Base-by-base conservation (phyloP, 1,140 invertebrate genomes). In the Lasioglossum baleicum region DNA sequence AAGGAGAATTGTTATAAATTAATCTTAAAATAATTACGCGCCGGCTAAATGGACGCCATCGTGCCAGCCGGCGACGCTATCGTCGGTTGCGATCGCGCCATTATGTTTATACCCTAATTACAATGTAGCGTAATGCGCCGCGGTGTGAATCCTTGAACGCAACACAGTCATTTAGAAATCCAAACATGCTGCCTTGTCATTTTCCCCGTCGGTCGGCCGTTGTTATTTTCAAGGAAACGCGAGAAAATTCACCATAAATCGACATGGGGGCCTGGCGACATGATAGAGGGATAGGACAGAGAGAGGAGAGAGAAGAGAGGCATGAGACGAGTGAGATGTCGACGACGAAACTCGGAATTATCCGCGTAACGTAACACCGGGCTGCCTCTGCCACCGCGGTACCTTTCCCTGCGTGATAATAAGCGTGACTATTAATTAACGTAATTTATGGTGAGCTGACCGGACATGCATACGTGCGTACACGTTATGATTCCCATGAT, bases 51-150 rank as follows among this genome's bases (percentile, higher is more conserved):
- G 81, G 75, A 85, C 74, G 79, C 83, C 83, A 82, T 84, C 83
- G 68, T 60, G 74, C 83, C 78, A 76, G 81, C 65, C 58, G 44
- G 71, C 60, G 81, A 71, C 65, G 69, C 74, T 85, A 85, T 85
- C 83, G 64, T 81, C 65, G 51, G 74, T 60, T 64, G 26, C 65
- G 83, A 85, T 85, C 83, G 66, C 83, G 74, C 83, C 83, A 85
- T 85, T 85, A 85, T 82, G 80, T 85, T 84, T 85, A 85, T 85
- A 85, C 80, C 83, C 83, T 83, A 83, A 85, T 85, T 84, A 77
- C 74, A 75, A 84, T 66, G 83, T 84, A 81, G 79, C 83, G 79
- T 84, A 75, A 80, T 66, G 51, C 51, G 48, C 35, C 48, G 70
- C 61, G 70, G 76, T 79, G 76, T 73, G 76, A 73, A 79, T 73